Conservation (phyloP, 2,888 invertebrate species). For the Nephrotoma guestfalica region DNA sequence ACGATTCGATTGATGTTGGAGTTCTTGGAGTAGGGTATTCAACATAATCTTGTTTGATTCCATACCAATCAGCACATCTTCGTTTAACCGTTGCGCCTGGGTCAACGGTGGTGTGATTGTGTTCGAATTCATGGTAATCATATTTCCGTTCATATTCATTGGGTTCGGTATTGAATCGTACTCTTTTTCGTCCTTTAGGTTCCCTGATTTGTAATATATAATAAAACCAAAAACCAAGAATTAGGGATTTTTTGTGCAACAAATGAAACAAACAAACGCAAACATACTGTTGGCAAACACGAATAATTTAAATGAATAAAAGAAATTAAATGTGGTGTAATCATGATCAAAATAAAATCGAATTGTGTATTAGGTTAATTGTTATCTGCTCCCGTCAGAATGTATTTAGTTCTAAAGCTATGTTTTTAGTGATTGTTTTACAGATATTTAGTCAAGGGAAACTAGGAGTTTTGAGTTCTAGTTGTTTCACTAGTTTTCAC, state of each 20-base stretch:
- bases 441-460: too few species aligned
- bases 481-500: too few species aligned
- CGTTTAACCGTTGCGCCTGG: constrained; percentile 6
- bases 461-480: too few species aligned
- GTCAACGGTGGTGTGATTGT: constrained; percentile 7
- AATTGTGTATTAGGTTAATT: background rate
- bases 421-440: too few species aligned
- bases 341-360: background rate
- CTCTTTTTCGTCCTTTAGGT: constrained; percentile 8
- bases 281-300: background rate
- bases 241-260: constrained; percentile 9
- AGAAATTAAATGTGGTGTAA: background rate
- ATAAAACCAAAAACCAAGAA: constrained; percentile 20
- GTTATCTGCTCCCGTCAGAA: too few species aligned
- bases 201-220: constrained; percentile 10
- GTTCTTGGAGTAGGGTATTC: background rate
- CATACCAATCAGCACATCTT: background rate
- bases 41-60: constrained; percentile 1
- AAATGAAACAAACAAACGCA: background rate
- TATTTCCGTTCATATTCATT: background rate
- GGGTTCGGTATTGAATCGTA: constrained; percentile 8
- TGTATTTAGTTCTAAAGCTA: too few species aligned
- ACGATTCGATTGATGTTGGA: background rate
- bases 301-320: background rate
- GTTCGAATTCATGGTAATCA: background rate